These are phyloP conservation scores for Capitulum mitella DNA, from an alignment of 2,888 invertebrate species.

Conservation along the genomic window DNA sequence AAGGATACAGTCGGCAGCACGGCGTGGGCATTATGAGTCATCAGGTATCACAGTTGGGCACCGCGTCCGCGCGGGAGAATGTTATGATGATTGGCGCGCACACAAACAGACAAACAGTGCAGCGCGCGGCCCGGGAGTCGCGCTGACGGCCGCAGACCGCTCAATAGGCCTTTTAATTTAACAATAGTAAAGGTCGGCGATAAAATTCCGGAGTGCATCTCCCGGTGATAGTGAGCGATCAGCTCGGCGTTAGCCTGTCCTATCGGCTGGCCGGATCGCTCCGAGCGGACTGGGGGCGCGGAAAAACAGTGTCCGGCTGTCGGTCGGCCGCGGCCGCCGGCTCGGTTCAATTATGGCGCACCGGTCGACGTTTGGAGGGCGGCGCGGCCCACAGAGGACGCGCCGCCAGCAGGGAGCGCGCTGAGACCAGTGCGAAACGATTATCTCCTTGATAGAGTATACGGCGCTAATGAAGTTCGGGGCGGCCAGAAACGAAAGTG, in stretches of 20 bases:
- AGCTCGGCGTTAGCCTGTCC: neutral
- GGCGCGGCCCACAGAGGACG: neutral
- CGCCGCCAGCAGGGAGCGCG: neutral
- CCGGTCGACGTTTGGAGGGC: neutral
- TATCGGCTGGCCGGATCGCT: neutral
- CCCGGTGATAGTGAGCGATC: neutral
- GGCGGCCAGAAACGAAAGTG: neutral
- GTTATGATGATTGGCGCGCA: neutral
- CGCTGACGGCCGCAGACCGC: neutral
- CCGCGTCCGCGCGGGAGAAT: neutral
- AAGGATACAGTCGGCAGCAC: neutral
- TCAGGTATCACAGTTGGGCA: neutral
- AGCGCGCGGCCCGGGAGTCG: neutral
- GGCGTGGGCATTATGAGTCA: constrained; percentile 4
- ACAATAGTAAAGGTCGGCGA: neutral
- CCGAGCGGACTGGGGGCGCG: neutral
- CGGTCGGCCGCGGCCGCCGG: neutral
- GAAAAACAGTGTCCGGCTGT: neutral
- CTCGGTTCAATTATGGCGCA: neutral
- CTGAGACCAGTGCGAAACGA: neutral
- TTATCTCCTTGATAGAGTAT: neutral
- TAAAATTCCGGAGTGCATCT: neutral
- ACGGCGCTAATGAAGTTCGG: neutral
- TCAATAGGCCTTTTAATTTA: neutral
- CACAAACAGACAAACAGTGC: neutral